phyloP scores from a whole-genome alignment of 2,113 vertebrate genomes.

The Callospermophilus lateralis region DNA sequence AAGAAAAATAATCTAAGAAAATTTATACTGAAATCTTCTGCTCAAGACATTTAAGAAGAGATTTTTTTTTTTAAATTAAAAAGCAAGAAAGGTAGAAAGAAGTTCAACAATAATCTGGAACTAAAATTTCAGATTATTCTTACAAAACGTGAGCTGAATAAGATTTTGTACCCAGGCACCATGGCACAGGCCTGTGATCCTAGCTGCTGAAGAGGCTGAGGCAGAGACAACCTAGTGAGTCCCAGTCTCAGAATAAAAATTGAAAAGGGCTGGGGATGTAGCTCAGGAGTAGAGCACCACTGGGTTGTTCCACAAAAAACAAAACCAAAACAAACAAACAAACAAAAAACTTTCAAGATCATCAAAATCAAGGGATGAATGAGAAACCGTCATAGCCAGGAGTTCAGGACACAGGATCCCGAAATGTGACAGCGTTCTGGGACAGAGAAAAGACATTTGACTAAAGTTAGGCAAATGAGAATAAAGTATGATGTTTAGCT shows the following conservation, averaged over 20 bases:
- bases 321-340: too few relatives aligned
- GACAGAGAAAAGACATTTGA: background rate
- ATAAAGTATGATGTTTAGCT: background rate
- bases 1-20: conserved; percentile 11
- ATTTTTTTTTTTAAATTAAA: background rate
- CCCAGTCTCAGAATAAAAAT: too few relatives aligned
- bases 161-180: background rate
- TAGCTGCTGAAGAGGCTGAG: too few relatives aligned
- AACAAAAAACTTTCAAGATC: background rate
- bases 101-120: background rate
- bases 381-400: background rate
- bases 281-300: too few relatives aligned
- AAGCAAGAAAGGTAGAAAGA: background rate
- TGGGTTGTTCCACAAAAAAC: too few relatives aligned
- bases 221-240: too few relatives aligned
- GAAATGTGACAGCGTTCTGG: background rate
- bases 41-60: background rate
- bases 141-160: background rate
- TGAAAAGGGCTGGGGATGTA: too few relatives aligned
- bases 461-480: background rate
- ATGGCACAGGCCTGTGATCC: too few relatives aligned
- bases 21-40: background rate
- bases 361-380: background rate
- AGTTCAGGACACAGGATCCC: background rate
- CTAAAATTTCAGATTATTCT: conserved; percentile 17